Base-by-base conservation (phyloP, 2,797 vertebrate genomes). In the Gorsachius magnificus region DNA sequence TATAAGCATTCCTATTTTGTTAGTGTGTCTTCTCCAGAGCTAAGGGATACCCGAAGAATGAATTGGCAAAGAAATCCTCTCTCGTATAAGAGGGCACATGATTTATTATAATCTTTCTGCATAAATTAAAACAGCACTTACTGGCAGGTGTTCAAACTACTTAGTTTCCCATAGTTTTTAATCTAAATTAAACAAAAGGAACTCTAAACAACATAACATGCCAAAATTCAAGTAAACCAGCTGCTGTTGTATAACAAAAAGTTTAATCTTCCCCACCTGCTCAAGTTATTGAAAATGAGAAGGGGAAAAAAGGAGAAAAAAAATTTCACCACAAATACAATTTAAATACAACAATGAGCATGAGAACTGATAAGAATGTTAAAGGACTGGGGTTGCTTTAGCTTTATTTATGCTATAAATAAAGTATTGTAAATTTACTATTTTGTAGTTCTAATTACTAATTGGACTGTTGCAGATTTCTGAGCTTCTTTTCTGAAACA, bases 201-300 rank as follows among this genome's bases (percentile, higher is more conserved):
- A 91, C 54, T 82, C 77, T 76, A 90, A 96, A 83, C 77, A 93
- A 50, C 11, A 16, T 56, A 91, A 78, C 54, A 79, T 76, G 66
- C 69, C 63, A 79, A 91, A 95, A 83, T 83, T 92, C 79, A 89
- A 94, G 71, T 81, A 89, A 94, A 83, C 18, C 87, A 95, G 72
- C 75, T 93, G 83, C 41, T 85, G 16, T n/a, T 82, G 20, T 83
- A 68, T 71, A 92, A 91, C 11, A 91, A 91, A 87, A 84, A 63
- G 50, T 83, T 93, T 95, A 95, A 85, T 89, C 65, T 91, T 87
- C 33, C 46, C 46, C 61, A 92, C 90, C 88, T 93, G 94, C 38
- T 90, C n/a, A 60, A 81, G 28, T 83, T 91, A 92, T 29, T 86
- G 65, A 84, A 90, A 83, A 90, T 25, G 2, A 75, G 54, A 69